Base-by-base conservation (phyloP, 2,113 vertebrate species). In the Reinhardtius hippoglossoides region DNA sequence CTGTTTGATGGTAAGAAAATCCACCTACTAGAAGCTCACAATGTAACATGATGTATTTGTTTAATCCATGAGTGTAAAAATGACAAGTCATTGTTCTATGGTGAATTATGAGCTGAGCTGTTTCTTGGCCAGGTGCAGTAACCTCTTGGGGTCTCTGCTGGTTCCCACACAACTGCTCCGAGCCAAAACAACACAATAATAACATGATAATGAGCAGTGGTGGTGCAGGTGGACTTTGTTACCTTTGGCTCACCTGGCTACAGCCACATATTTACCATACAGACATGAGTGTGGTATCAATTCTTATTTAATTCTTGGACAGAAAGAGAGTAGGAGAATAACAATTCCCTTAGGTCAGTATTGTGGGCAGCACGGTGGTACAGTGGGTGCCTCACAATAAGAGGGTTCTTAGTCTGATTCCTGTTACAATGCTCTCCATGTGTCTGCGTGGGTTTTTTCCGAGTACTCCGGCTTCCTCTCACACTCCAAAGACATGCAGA, bases 81-180 rank as follows among this genome's bases (percentile, higher is more conserved):
- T 7, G 1, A 1, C 9, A 44, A 24, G 18, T 18, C 9, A 0
- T 37, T 5, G 14, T 50, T 56, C 35, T 48, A 14, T 23, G 9
- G 7, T 16, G 10, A 7, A 8, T n/a, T 20, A 15, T 65, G 63
- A 48, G 63, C n/a, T 42, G n/a, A 42, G 55, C 44, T 46, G 12
- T 5, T 71, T 57, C 42, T 77, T n/a, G 4, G 13, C 26, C 4
- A 9, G 3, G 15, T 27, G 21, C 26, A 50, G n/a, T 12, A n/a
- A 48, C 24, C 20, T 56, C 50, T 40, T 56, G 18, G 23, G 18
- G 57, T 56, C 40, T 70, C 37, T 68, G 31, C 57, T 50, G 50
- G 40, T 57, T 70, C 60, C 40, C 42, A 59, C 9, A 26, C 18
- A 67, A 66, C 72, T 48, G 26, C 54, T 58, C 44, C 35, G 21